Base-by-base conservation (phyloP, 2,113 vertebrate species). In the Rhineura floridana region DNA sequence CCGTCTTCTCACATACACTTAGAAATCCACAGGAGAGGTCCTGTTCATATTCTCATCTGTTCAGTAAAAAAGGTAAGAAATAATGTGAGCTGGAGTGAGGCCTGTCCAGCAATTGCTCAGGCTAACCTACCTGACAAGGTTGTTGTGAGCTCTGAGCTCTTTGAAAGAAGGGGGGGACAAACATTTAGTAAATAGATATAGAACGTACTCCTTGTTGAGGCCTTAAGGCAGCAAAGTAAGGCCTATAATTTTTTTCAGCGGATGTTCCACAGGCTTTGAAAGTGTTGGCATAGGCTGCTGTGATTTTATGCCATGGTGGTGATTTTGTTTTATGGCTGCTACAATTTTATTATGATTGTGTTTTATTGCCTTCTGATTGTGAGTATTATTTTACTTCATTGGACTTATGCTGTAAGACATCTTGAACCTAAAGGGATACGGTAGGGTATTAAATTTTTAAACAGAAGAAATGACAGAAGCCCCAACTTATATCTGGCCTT, bases 281-380 rank as follows among this genome's bases (percentile, higher is more conserved):
- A 88, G 15, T 6, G 33, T 80, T 75, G 23, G 42, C 80, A 75
- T 36, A 39, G 44, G 33, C 3, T 88, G 55, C 52, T 76, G 23
- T 50, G 42, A 50, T 83, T 88, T 83, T 72, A 83, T 75, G 70
- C 33, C 21, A 19, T 62, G 17, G 9, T 87, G 50, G 6, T 81
- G 48, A 25, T 19, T 81, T 88, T 88, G 42, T 75, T 88, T 88
- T 88, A 82, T 76, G 80, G 25, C 62, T 88, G 80, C 69, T 50
- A 30, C 76, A 39, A 76, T 83, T 83, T 88, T 83, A 83, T 81
- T 70, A 70, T 81, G 48, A 44, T 70, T 55, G 21, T 81, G 33
- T 55, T 87, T 81, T 50, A 88, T 81, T 83, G 44, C 80, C 42
- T 76, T 83, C 80, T 50, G 55, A 36, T 83, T 23, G 21, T 23